These are phyloP conservation scores for Drosophila limbata DNA, from an alignment of 2,888 invertebrate genomes.

Conservation along the genomic window DNA sequence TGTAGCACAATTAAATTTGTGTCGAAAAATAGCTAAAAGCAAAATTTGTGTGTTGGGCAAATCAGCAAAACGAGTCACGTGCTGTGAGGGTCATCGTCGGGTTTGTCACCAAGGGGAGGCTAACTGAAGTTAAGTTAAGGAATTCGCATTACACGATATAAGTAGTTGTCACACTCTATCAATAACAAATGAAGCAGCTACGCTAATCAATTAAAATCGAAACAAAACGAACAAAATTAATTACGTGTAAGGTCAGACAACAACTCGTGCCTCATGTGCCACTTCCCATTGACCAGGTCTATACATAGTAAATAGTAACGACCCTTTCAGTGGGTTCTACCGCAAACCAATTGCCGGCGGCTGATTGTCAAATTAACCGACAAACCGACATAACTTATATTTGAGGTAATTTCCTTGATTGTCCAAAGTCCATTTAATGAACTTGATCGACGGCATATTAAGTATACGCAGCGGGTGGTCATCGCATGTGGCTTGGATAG, in stretches of 20 bases:
- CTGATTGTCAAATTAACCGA: constrained; percentile 66
- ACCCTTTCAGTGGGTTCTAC: constrained; percentile 45
- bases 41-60: constrained; percentile 10
- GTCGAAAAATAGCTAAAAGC: constrained; percentile 22
- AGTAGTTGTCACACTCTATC: constrained; percentile 54
- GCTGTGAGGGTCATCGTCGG: constrained; percentile 49
- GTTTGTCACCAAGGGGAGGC: constrained; percentile 76
- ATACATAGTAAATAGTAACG: constrained; percentile 27
- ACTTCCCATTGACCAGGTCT: constrained; percentile 21
- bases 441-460: constrained; percentile 55
- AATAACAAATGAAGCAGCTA: constrained; percentile 45
- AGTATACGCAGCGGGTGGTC: constrained; percentile 53
- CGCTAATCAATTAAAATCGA: constrained; percentile 48
- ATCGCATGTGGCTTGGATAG: background rate
- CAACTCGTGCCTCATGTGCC: constrained; percentile 6
- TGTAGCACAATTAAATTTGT: constrained; percentile 34
- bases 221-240: constrained; percentile 43
- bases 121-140: constrained; percentile 46
- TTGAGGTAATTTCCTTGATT: constrained; percentile 57
- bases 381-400: constrained; percentile 40
- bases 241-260: constrained; percentile 65
- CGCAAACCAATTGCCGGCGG: constrained; percentile 59
- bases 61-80: constrained; percentile 73
- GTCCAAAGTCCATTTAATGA: constrained; percentile 46
- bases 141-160: constrained; percentile 61